Conservation (phyloP, 2,797 vertebrate species). For the Onychomys torridus region DNA sequence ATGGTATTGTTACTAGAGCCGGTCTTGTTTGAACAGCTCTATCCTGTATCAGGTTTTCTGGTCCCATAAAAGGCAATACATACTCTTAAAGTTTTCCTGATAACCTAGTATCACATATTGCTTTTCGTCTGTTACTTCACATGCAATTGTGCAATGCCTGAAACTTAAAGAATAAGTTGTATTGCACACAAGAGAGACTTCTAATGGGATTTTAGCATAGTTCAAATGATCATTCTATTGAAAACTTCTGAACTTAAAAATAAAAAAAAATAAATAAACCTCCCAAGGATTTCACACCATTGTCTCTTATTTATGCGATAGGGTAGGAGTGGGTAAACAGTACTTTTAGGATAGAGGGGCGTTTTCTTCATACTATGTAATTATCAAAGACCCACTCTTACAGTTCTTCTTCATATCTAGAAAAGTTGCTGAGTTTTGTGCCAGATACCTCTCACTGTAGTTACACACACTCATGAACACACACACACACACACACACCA, state of each 20-base stretch:
- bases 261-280: neutral
- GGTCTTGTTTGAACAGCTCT: conserved; percentile 61
- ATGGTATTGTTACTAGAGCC: neutral
- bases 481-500: neutral
- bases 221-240: conserved; percentile 29
- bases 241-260: conserved; percentile 25
- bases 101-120: conserved; percentile 6
- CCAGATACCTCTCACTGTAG: neutral
- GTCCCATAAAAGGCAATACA: conserved; percentile 40
- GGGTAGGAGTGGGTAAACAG: neutral
- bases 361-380: neutral
- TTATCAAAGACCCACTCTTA: conserved; percentile 35
- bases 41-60: neutral
- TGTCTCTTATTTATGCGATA: neutral
- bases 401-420: conserved; percentile 22
- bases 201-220: neutral
- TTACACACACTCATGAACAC: neutral
- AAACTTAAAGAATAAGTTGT: conserved; percentile 41
- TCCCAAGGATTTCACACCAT: neutral
- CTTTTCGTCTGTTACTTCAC: conserved; percentile 18
- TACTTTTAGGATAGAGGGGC: neutral
- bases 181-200: conserved; percentile 1
- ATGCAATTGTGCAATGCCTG: conserved; percentile 29
- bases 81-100: conserved; percentile 33
- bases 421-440: conserved; percentile 38